Percentiles rank a stretch among this genome's conserved stretches.
Conservation (phyloP, 2,113 vertebrate genomes). For the Solea senegalensis region DNA sequence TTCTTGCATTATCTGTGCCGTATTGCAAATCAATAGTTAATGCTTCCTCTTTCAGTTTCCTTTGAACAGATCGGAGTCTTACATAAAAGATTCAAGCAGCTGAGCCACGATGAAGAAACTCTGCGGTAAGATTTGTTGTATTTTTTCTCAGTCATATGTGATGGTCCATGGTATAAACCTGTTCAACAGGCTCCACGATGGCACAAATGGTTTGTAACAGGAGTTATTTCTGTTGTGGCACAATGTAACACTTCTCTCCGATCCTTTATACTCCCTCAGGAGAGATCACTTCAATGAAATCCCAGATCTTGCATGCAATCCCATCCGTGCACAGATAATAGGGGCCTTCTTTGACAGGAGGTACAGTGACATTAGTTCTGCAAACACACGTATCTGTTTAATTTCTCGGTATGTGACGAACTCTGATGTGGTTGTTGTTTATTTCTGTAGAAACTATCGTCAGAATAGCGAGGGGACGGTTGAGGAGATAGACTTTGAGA, state of each 20-base stretch:
- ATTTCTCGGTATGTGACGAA: too few species aligned
- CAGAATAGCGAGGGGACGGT: conserved; percentile 79
- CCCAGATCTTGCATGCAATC: conserved; percentile 90
- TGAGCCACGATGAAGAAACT: conserved; percentile 86
- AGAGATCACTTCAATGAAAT: conserved; percentile 89
- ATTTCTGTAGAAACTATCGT: conserved; percentile 84
- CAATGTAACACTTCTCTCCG: conserved; percentile 2
- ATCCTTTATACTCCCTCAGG: conserved; percentile 68
- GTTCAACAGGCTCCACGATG: conserved; percentile 31
- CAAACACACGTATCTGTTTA: not conserved
- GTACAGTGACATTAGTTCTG: conserved; percentile 62
- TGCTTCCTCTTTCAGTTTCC: conserved; percentile 81
- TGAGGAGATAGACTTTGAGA: conserved; percentile 90
- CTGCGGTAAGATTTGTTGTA: conserved; percentile 66
- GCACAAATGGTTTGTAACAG: too few species aligned
- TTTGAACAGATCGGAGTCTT: conserved; percentile 89
- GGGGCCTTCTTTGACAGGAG: conserved; percentile 94
- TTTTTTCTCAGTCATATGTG: not conserved
- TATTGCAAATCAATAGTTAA: not conserved
- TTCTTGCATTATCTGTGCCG: not conserved
- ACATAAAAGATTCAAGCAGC: conserved; percentile 89
- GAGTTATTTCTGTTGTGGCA: not conserved
- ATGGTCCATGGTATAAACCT: conserved; percentile 16
- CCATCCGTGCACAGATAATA: conserved; percentile 89
- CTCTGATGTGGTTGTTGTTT: not conserved